Base-by-base conservation (phyloP, 2,113 vertebrate species). In the Phyllopteryx taeniolatus region DNA sequence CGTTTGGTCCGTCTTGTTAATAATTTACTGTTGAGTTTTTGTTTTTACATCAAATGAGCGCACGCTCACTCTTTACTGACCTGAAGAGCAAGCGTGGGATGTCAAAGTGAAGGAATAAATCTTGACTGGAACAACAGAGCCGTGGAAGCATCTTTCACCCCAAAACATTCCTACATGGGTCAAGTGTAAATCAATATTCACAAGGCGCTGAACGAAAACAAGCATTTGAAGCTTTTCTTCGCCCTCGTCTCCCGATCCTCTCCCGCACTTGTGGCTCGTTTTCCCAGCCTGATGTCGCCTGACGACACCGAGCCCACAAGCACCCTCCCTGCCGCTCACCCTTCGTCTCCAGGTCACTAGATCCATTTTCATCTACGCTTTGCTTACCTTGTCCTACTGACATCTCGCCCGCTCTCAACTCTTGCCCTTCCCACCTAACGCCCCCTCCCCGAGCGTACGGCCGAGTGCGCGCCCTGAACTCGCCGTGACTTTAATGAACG, bases 291-390 rank as follows among this genome's bases (percentile, higher is more conserved):
- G 71, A 77, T 83, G 77, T 83, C 82, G 74, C 27, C 77, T 68
- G 73, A 69, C 69, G 81, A 62, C 74, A 51, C 72, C 67, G 61
- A 49, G 62, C 27, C 63, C 57, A 15, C 53, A 56, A 42, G 2
- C 13, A 69, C 56, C 13, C 7, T 69, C 54, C 65, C 78, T 80
- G 65, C 73, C 67, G 68, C 70, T 64, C 33, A 19, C 70, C 69
- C 72, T 77, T 79, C 76, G 75, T 84, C 72, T 81, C 70, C 76
- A 62, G 88, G 83, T 88, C 86, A 85, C 77, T 79, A 80, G 86
- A 90, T 91, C 82, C 68, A 76, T 75, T 89, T 90, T 85, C 78
- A 87, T 86, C 79, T 83, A 81, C 54, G 35, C 82, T 87, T 85
- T 70, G 83, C 85, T 89, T 86, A 87, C 83, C 79, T 83, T 15